Conservation (phyloP, 1,140 invertebrate genomes). For the Aporrectodea caliginosa region DNA sequence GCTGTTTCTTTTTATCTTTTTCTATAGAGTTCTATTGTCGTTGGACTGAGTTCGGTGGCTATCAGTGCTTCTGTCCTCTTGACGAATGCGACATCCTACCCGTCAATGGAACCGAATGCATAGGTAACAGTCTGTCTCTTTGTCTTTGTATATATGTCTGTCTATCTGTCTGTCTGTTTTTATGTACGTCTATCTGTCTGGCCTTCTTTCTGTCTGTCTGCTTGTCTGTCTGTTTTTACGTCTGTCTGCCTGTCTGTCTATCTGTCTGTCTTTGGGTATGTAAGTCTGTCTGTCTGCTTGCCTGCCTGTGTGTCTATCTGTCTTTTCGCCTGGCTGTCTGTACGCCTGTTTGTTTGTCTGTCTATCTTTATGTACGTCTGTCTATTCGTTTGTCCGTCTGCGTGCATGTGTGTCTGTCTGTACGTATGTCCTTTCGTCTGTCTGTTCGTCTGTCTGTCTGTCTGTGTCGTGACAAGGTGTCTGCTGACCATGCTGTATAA, state of each 20-base stretch:
- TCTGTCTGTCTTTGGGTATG: too few relatives aligned
- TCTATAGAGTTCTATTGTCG: conserved; percentile 22
- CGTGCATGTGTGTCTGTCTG: neutral
- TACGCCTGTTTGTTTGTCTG: neutral
- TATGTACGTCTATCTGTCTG: too few relatives aligned
- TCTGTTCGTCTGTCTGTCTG: neutral
- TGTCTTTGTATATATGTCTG: neutral
- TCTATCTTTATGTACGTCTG: neutral
- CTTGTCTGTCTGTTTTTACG: neutral
- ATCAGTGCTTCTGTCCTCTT: conserved; percentile 29
- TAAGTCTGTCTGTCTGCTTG: too few relatives aligned
- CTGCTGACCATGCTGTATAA: too few relatives aligned
- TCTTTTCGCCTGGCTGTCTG: neutral
- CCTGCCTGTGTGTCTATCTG: neutral
- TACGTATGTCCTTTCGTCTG: neutral
- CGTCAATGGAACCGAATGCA: conserved; percentile 19
- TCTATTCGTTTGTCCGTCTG: neutral
- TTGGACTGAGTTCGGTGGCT: neutral
- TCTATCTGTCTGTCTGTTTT: too few relatives aligned
- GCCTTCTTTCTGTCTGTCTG: neutral
- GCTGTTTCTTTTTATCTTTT: neutral
- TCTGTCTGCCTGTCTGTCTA: neutral
- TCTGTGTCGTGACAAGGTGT: neutral
- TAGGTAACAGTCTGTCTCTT: conserved; percentile 11
- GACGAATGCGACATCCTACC: conserved; percentile 25